Conservation (phyloP, 2,888 invertebrate species). For the Mesorhabditis belari region DNA sequence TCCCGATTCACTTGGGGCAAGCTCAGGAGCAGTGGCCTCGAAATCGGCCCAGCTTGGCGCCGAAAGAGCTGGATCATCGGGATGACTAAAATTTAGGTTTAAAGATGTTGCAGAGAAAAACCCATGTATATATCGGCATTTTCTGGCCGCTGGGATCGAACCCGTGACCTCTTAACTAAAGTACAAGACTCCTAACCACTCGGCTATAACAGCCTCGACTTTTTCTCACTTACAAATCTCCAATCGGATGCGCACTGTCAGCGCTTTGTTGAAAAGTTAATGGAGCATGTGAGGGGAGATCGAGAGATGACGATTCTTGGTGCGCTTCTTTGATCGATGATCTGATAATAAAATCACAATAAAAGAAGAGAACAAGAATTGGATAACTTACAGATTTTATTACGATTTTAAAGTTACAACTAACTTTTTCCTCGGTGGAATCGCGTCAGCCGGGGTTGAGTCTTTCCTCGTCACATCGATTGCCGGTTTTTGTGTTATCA, state of each 20-base stretch:
- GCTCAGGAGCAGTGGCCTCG: constrained; percentile 31
- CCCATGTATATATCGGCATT: too few relatives aligned
- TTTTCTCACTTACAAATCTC: constrained; percentile 34
- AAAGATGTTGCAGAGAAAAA: constrained; percentile 2
- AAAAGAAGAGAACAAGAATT: background rate
- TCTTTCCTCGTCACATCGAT: constrained; percentile 15
- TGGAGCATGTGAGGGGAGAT: constrained; percentile 13
- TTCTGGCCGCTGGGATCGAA: too few relatives aligned
- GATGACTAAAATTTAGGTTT: constrained; percentile 4
- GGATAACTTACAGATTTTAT: background rate
- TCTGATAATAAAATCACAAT: constrained; percentile 7
- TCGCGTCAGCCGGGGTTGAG: constrained; percentile 20
- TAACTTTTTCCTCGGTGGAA: constrained; percentile 25
- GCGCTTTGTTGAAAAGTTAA: constrained; percentile 14
- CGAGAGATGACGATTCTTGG: constrained; percentile 28
- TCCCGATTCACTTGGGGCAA: constrained; percentile 48
- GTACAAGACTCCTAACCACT: too few relatives aligned
- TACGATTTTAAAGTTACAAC: constrained; percentile 20
- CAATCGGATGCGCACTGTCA: constrained; percentile 19
- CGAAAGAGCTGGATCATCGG: constrained; percentile 21
- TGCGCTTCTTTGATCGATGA: constrained; percentile 29
- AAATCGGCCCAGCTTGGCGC: constrained; percentile 40
- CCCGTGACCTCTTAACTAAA: too few relatives aligned
- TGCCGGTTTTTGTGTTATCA: constrained; percentile 5
- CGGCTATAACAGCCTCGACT: constrained; percentile 14